Evolutionary conservation across 2,797 vertebrate genomes (phyloP).

Genomic region (Acanthis flammea): DNA sequence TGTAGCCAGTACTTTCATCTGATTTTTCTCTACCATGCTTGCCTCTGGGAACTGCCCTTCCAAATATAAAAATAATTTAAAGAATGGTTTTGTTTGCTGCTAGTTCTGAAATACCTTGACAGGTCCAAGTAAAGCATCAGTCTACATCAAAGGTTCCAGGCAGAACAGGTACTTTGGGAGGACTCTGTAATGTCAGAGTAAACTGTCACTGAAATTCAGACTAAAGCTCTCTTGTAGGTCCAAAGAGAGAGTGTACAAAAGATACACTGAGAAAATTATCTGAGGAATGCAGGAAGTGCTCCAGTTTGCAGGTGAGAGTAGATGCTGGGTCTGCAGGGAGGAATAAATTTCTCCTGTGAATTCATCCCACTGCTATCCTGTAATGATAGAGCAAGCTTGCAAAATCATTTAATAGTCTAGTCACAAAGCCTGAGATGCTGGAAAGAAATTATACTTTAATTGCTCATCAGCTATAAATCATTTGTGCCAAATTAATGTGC

Average conservation of each 20-base stretch:
- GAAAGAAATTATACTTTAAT: slow-evolving; percentile 18
- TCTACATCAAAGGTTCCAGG: neutral
- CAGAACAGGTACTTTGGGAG: neutral
- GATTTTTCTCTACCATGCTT: neutral
- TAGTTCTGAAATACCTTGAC: slow-evolving; percentile 2
- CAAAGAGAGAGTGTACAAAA: neutral
- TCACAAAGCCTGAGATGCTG: slow-evolving; percentile 26
- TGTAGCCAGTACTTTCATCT: neutral
- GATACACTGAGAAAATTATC: neutral
- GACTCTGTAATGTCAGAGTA: slow-evolving; percentile 12
- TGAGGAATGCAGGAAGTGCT: neutral
- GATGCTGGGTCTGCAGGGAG: neutral
- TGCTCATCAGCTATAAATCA: slow-evolving; percentile 42
- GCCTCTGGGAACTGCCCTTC: neutral
- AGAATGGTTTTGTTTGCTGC: slow-evolving; percentile 3
- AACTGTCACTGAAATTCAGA: slow-evolving; percentile 2
- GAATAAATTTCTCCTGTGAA: slow-evolving; percentile 3
- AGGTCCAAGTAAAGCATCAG: neutral
- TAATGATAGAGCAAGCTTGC: neutral
- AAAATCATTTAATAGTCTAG: neutral
- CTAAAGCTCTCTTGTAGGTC: neutral
- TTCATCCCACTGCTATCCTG: neutral
- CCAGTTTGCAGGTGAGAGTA: neutral
- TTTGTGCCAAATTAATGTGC: slow-evolving; percentile 20
- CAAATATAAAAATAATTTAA: neutral